Conservation (phyloP, 2,888 invertebrate species). For the Miltochrista miniata region DNA sequence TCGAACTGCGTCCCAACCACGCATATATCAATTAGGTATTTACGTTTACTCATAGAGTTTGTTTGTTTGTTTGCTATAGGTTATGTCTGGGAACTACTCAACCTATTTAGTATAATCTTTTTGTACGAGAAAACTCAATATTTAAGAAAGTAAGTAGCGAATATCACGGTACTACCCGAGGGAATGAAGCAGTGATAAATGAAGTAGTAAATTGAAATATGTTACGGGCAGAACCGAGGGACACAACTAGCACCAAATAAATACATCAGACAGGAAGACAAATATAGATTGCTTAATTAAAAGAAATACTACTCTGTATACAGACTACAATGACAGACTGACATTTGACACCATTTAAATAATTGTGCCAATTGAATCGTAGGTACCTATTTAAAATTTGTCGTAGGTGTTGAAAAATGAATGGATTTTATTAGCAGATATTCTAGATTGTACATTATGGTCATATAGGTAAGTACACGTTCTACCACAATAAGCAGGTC, state of each 20-base stretch:
- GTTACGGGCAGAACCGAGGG: too few relatives aligned
- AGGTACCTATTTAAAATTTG: conserved; percentile 12
- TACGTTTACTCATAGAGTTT: too few relatives aligned
- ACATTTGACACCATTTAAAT: conserved; percentile 26
- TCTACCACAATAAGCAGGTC: conserved; percentile 48
- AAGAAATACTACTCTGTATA: conserved; percentile 1
- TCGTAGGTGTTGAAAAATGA: conserved; percentile 28
- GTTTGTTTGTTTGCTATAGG: too few relatives aligned
- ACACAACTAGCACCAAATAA: not conserved
- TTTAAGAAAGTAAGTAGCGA: too few relatives aligned
- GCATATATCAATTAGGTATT: too few relatives aligned
- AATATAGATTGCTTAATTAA: conserved; percentile 23
- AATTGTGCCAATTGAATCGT: conserved; percentile 26
- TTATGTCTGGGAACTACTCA: too few relatives aligned
- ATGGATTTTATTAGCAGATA: conserved; percentile 24
- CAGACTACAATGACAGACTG: conserved; percentile 16
- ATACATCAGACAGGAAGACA: not conserved
- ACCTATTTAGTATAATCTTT: too few relatives aligned
- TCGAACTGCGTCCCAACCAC: not conserved
- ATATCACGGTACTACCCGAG: too few relatives aligned
- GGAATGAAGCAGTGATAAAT: too few relatives aligned
- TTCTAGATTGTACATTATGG: conserved; percentile 16
- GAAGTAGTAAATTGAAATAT: too few relatives aligned
- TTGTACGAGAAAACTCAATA: too few relatives aligned
- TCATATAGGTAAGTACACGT: conserved; percentile 32